Conservation (phyloP, 2,888 invertebrate genomes). For the Eilema caniola region DNA sequence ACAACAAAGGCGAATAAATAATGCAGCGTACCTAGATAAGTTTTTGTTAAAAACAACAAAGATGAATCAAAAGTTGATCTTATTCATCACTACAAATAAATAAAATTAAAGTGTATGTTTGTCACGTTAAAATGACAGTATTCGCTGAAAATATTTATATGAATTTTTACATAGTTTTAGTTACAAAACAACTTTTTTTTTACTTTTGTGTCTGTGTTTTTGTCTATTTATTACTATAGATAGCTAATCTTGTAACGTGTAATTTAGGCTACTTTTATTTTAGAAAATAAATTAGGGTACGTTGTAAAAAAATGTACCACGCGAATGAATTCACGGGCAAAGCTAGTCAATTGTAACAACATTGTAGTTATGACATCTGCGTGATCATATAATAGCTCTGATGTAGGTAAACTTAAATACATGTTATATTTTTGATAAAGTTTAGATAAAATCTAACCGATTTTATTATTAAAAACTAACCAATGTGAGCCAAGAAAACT, state of each 20-base stretch:
- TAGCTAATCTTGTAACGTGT: too few species aligned
- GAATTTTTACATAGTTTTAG: too few species aligned
- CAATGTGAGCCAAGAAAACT: conserved; percentile 28
- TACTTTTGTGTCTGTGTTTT: not conserved
- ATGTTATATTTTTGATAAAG: conserved; percentile 11
- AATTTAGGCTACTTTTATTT: too few species aligned
- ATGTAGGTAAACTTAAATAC: not conserved
- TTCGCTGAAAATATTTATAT: not conserved
- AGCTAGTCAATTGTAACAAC: not conserved
- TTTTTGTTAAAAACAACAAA: conserved; percentile 8
- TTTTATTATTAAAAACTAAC: conserved; percentile 36
- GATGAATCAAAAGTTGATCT: not conserved
- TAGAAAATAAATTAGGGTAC: too few species aligned
- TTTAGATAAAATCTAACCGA: conserved; percentile 31
- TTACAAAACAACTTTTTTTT: not conserved
- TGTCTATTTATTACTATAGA: not conserved
- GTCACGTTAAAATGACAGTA: not conserved
- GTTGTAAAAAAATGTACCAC: too few species aligned
- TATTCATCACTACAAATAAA: too few species aligned
- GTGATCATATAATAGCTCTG: not conserved
- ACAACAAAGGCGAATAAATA: conserved; percentile 23
- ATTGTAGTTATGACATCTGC: conserved; percentile 3
- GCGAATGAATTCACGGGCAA: not conserved
- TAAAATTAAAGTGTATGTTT: too few species aligned
- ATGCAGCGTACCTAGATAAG: not conserved